Evolutionary conservation across 2,113 vertebrate genomes (phyloP).

Genomic region (Odontophorus gujanensis): DNA sequence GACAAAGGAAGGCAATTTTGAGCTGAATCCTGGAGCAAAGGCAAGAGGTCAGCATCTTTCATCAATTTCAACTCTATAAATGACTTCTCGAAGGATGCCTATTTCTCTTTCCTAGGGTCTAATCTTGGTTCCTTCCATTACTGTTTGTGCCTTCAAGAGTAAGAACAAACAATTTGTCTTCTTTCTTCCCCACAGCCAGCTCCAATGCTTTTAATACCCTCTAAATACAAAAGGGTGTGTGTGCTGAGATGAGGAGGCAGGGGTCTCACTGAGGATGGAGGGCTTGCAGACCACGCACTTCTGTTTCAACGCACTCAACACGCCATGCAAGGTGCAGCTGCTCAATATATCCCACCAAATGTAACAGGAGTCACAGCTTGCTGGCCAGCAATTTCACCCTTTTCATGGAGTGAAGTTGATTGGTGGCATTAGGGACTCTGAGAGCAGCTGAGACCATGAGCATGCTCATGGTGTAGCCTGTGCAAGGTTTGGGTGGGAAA

Average conservation of each 20-base stretch:
- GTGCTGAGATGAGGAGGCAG: background rate
- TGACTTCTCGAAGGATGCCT: background rate
- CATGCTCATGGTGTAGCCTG: fast-evolving
- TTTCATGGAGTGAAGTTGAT: background rate
- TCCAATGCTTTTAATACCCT: background rate
- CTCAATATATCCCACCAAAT: background rate
- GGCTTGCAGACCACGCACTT: background rate
- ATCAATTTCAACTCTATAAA: constrained; percentile 20
- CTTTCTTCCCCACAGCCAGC: background rate
- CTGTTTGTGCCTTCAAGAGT: background rate
- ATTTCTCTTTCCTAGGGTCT: background rate
- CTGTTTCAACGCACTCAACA: background rate
- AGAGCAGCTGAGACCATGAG: background rate
- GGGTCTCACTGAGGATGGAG: background rate
- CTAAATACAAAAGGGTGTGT: fast-evolving
- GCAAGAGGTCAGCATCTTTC: background rate
- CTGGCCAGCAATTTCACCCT: background rate
- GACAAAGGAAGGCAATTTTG: constrained; percentile 16
- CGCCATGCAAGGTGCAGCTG: background rate
- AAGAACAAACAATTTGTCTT: background rate
- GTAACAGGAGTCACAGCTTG: background rate
- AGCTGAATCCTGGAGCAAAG: constrained; percentile 25
- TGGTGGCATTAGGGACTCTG: background rate
- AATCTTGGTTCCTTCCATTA: background rate
- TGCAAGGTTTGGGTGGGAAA: fast-evolving